Base-by-base conservation (phyloP, 2,888 invertebrate species). In the Germaria angustata region DNA sequence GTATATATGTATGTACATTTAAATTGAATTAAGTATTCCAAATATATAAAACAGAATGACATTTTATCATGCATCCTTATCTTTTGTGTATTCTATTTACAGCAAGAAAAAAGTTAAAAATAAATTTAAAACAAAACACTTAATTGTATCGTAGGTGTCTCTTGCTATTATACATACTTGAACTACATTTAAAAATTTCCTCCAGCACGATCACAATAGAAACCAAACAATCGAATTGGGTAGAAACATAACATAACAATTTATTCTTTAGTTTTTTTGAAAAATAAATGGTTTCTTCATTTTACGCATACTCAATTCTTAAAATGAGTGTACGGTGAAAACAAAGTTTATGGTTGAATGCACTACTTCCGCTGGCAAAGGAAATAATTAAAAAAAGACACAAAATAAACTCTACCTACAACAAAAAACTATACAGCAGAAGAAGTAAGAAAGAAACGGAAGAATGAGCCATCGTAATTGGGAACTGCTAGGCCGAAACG, bases 351-450 rank as follows among this genome's bases (percentile, higher is more conserved):
- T 73, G 84, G 84, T 81, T 88, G 87, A 88, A 87, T 88, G 86
- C 86, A 86, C 86, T 85, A 88, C 89, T 89, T 88, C 89, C 88
- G 88, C 34, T 82, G 82, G 36, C 46, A 79, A 75, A 82, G 81
- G 82, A 79, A 79, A 75, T 75, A 66, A 82, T 82, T 75, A 77
- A 53, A 71, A 76, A 66, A 63, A 75, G 17, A 59, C 65, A 71
- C 51, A n/a, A n/a, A n/a, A n/a, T n/a, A n/a, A n/a, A n/a, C n/a
- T n/a, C n/a, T n/a, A n/a, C n/a, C n/a, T 59, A 57, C 39, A 69
- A 65, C 4, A 71, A 76, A 6, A 28, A n/a, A 69, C 22, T 51
- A 66, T 7, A 49, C 11, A 39, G 51, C 8, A 39, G 49, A 65
- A 65, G 13, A 36, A 22, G 13, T 11, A 34, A 71, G 36, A 77